Base-by-base conservation (phyloP, 2,113 vertebrate genomes). In the Paramormyrops kingsleyae region DNA sequence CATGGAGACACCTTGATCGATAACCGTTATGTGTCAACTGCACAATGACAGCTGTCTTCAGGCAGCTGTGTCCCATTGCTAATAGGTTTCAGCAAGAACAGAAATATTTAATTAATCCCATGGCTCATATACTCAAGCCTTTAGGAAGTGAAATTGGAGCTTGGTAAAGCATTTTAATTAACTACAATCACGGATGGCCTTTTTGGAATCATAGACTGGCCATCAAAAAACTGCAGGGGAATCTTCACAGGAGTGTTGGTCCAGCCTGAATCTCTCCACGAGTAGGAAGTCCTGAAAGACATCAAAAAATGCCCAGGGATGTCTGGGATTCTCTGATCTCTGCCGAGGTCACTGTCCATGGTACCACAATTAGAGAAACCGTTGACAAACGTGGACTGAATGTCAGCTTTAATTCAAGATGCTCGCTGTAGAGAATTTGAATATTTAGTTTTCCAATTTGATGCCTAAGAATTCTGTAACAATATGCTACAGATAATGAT, bases 1-100 rank as follows among this genome's bases (percentile, higher is more conserved):
- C 31, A 80, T 19, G 47, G 49, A 87, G 62, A 53, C 84, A 87
- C 62, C 59, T 80, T 77, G 62, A 90, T 90, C 59, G 74, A 87
- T 87, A 87, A 87, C 19, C n/a, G 47, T 80, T 74, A 56, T 56
- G 83, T 39, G 27, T 56, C 19, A 62, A 90, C 47, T 6, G 59
- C 31, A n/a, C 77, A 77, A 70, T 87, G 85, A 13, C 47, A 56
- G 24, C 86, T 24, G 50, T 87, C 89, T 87, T 77, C 19, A 15
- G 49, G 85, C 62, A 87, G 59, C 85, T 80, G 62, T 24, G 35
- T 80, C 39, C 50, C 21, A 0, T 35, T 87, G 47, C 46, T 80
- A 87, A 87, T 87, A 47, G 89, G 62, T 47, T 90, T 47, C 62
- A 27, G 85, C 47, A 87, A 50, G 42, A 90, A 90, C 15, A 44